phyloP scores from a whole-genome alignment of 37 sponge, comb jelly and placozoan genomes.

The Oscarella lobularis region DNA sequence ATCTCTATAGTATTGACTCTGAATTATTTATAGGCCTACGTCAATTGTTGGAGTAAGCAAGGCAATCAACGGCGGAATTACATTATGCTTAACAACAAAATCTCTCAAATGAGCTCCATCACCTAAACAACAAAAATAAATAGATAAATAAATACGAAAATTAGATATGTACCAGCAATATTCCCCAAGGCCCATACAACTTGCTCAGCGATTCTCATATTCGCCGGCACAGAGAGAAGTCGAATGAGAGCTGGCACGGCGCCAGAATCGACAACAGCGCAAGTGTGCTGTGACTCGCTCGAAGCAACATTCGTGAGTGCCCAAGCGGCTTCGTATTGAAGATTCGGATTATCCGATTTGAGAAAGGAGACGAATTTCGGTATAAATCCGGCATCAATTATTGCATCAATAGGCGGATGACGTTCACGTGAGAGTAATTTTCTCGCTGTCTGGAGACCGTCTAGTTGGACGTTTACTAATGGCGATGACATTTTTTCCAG shows the following conservation, averaged over 20 bases:
- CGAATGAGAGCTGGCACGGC: conserved; percentile 71
- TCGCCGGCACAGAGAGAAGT: conserved; percentile 44
- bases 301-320: conserved; percentile 95
- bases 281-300: conserved; percentile 77
- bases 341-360: conserved; percentile 23
- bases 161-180: conserved; percentile 55
- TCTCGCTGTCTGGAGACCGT: conserved; percentile 18
- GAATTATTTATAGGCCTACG: neutral
- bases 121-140: neutral
- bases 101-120: neutral
- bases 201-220: conserved; percentile 74
- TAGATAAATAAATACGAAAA: neutral
- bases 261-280: conserved; percentile 78
- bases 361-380: conserved; percentile 27
- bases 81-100: neutral
- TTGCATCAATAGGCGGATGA: conserved; percentile 73
- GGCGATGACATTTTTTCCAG: neutral
- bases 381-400: conserved; percentile 28
- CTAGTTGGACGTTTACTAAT: neutral
- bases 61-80: too few species aligned
- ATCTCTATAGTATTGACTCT: neutral
- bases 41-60: too few species aligned
- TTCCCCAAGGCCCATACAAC: conserved; percentile 96
- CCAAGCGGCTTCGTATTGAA: conserved; percentile 97
- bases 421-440: conserved; percentile 70